Base-by-base conservation (phyloP, 2,113 vertebrate genomes). In the Rhagologus leucostigma region DNA sequence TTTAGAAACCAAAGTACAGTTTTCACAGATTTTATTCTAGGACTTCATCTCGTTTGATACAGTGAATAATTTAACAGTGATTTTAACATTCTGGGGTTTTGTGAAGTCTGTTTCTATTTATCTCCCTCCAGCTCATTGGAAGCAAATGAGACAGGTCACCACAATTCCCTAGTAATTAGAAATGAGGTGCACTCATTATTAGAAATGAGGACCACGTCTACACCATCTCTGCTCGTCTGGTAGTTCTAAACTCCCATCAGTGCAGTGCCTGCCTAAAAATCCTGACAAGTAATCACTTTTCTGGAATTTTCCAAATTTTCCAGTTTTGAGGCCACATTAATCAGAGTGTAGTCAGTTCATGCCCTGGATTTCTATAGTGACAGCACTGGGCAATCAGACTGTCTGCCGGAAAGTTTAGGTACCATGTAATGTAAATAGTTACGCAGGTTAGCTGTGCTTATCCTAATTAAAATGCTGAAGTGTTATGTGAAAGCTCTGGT, bases 151-250 rank as follows among this genome's bases (percentile, higher is more conserved):
- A 70, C 6, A 35, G 26, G 29, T 84, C 26, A 50, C 14, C 47
- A 59, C 2, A 7, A 39, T 12, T 13, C 7, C 12, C 11, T 76
- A 6, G 4, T 42, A 84, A 33, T 15, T 63, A 78, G 50, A 81
- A 93, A 35, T 1, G 0, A 55, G 39, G 19, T 27, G 20, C 7
- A 30, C 8, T 67, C 3, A 2, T 35, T 80, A 41, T 20, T 59
- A 59, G 53, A 73, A 87, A 37, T 1, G 1, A 70, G 30, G 17
- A n/a, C 27, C 9, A 16, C 0, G 0, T 62, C 47, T 70, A 23
- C 7, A 16, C 18, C 1, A 0, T 42, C 41, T 85, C 26, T 39
- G 41, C 14, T 69, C 81, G 17, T 26, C 37, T 10, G 5, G 11
- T 60, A 24, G 21, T 4, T 83, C 12, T 24, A 69, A 49, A 18